Conservation (phyloP, 2,797 vertebrate species). For the Macroramphosus scolopax region DNA sequence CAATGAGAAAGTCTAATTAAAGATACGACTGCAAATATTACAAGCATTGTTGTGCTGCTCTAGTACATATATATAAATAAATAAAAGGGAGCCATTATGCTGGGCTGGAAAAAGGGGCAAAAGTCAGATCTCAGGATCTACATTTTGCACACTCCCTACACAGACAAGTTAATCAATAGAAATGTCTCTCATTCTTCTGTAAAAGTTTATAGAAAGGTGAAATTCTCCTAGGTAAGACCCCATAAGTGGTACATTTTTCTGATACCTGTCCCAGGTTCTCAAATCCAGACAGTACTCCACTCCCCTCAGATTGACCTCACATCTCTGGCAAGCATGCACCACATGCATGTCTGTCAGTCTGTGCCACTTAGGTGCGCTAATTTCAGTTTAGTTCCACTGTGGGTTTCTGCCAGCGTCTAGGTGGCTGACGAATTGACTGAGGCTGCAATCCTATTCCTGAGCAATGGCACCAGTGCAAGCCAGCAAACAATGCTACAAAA, state of each 20-base stretch:
- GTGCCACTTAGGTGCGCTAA: slow-evolving; percentile 27
- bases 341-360: slow-evolving; percentile 42
- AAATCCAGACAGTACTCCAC: slow-evolving; percentile 27
- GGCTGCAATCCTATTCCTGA: slow-evolving; percentile 2
- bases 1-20: no score
- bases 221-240: slow-evolving; percentile 1
- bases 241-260: slow-evolving; percentile 7
- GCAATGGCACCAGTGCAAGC: slow-evolving; percentile 2
- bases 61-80: no score
- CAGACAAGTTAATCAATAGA: no score
- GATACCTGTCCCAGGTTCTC: slow-evolving; percentile 6
- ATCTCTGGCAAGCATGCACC: slow-evolving; percentile 43
- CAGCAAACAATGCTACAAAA: slow-evolving; percentile 1
- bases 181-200: neutral
- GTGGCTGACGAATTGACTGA: slow-evolving; percentile 9
- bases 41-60: no score
- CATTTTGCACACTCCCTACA: no score
- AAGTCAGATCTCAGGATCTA: no score
- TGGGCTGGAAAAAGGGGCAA: no score
- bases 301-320: slow-evolving; percentile 47
- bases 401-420: neutral
- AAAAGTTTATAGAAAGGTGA: neutral
- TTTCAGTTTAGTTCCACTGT: slow-evolving; percentile 24
- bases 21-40: no score
- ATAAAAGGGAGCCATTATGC: no score